These are phyloP conservation scores for Coranthus polyacanthus DNA, from an alignment of 2,797 vertebrate species.

Conservation along the genomic window DNA sequence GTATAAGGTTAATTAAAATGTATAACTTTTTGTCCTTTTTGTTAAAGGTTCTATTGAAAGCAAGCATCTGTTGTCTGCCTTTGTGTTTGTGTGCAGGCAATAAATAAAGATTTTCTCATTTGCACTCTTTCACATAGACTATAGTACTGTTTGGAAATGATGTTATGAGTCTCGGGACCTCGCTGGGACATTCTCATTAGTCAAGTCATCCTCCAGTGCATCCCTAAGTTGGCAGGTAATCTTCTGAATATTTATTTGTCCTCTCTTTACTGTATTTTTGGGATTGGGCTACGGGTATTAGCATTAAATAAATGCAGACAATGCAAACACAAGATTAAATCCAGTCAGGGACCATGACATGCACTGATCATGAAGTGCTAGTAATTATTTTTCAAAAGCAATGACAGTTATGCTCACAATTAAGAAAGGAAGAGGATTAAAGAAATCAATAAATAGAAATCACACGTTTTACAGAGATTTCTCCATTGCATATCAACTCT, in stretches of 20 bases:
- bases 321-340: not conserved
- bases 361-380: not conserved
- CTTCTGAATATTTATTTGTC: conserved; percentile 40
- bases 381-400: not conserved
- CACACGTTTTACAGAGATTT: too few relatives aligned
- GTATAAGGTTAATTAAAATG: conserved; percentile 4
- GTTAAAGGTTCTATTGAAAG: conserved; percentile 16
- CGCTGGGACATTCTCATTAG: conserved; percentile 45
- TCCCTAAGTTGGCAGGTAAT: conserved; percentile 39
- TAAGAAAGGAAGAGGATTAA: not conserved
- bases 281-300: not conserved
- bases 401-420: not conserved
- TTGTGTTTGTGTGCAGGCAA: conserved; percentile 10
- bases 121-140: conserved; percentile 17
- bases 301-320: not conserved
- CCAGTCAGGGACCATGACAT: not conserved
- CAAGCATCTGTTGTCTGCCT: not conserved
- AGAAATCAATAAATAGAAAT: not conserved
- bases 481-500: too few relatives aligned
- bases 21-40: conserved; percentile 1
- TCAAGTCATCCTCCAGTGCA: conserved; percentile 39
- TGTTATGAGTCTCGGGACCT: conserved; percentile 34
- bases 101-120: conserved; percentile 43
- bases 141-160: conserved; percentile 10
- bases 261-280: conserved; percentile 15